Evolutionary conservation across 2,797 vertebrate species (phyloP).

Genomic region (Pseudochromis fuscus): DNA sequence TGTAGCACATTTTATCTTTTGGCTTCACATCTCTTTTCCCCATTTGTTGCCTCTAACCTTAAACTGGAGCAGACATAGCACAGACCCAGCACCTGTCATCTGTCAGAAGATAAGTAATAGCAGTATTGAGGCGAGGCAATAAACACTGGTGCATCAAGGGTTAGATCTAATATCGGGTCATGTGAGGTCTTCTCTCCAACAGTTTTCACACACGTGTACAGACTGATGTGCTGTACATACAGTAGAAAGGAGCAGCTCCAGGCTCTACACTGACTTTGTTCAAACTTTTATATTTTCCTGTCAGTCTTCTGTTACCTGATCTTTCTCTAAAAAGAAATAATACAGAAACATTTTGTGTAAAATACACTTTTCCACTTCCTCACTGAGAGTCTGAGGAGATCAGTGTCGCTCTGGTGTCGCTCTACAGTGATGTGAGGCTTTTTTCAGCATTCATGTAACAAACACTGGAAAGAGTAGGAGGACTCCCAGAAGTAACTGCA

Average conservation of each 20-base stretch:
- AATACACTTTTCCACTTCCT: neutral
- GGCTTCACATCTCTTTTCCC: neutral
- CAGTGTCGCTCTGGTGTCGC: neutral
- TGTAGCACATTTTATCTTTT: too few relatives aligned
- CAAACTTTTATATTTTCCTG: neutral
- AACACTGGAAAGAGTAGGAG: neutral
- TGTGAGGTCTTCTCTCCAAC: conserved; percentile 1
- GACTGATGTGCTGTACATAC: neutral
- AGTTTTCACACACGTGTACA: neutral
- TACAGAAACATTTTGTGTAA: neutral
- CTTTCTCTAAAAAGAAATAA: neutral
- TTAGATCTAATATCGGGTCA: conserved; percentile 23
- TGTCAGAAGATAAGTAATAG: conserved; percentile 30
- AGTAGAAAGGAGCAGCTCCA: neutral
- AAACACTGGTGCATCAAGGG: conserved; percentile 17
- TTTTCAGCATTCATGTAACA: conserved; percentile 1
- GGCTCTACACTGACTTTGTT: neutral
- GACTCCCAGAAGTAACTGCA: too few relatives aligned
- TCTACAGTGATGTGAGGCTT: neutral
- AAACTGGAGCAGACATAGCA: neutral
- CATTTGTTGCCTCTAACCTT: neutral
- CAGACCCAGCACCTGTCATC: conserved; percentile 20
- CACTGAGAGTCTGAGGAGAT: neutral
- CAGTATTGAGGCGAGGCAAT: conserved; percentile 20
- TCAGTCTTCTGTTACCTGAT: neutral